phyloP scores from a whole-genome alignment of 2,113 vertebrate species.

The Xiphophorus hellerii region DNA sequence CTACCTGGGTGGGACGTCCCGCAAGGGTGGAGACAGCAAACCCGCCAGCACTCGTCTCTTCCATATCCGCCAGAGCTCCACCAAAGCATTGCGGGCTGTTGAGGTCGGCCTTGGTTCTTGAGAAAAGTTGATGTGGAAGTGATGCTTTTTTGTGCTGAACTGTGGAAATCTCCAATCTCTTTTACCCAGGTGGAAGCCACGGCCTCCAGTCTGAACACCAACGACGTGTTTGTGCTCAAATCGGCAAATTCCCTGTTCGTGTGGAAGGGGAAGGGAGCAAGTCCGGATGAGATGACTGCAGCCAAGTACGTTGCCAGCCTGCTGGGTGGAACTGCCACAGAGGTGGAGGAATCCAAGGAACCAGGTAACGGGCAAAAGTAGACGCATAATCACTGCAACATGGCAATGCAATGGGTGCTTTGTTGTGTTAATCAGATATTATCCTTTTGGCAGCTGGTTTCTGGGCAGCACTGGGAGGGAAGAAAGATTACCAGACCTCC shows the following conservation, averaged over 20 bases:
- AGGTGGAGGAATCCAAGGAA: conserved; percentile 73
- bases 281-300: conserved; percentile 62
- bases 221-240: conserved; percentile 81
- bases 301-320: conserved; percentile 66
- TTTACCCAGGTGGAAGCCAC: conserved; percentile 68
- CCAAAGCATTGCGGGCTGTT: conserved; percentile 73
- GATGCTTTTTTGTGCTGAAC: neutral
- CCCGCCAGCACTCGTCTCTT: conserved; percentile 69
- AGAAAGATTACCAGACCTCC: conserved; percentile 78
- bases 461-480: conserved; percentile 79
- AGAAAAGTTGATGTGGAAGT: neutral
- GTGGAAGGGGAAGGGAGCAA: conserved; percentile 77
- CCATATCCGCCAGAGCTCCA: conserved; percentile 77
- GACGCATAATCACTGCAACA: neutral
- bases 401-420: neutral
- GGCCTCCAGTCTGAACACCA: conserved; percentile 77
- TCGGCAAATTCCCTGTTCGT: conserved; percentile 31
- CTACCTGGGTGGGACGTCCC: conserved; percentile 77
- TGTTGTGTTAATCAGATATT: neutral
- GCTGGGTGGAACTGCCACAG: conserved; percentile 65
- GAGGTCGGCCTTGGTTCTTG: conserved; percentile 68
- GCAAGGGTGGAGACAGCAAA: conserved; percentile 55
- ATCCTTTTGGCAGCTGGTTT: conserved; percentile 62
- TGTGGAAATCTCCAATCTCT: neutral
- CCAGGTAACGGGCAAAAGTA: conserved; percentile 55